Evolutionary conservation across 2,797 vertebrate species (phyloP).

Genomic region (Sebastes miniatus): DNA sequence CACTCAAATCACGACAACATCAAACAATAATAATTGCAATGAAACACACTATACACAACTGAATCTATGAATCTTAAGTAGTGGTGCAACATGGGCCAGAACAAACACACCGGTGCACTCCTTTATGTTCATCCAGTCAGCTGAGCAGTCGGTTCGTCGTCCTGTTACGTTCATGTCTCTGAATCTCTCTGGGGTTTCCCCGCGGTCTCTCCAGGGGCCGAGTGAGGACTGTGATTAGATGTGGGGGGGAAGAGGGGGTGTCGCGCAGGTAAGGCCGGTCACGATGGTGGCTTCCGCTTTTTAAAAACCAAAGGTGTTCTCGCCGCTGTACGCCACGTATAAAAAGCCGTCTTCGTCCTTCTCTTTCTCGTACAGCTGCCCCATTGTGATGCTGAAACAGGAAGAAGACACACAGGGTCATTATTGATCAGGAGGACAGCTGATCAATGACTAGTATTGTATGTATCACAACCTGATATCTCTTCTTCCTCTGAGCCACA

Average conservation of each 20-base stretch:
- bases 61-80: conserved; percentile 39
- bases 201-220: conserved; percentile 16
- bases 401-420: neutral
- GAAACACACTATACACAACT: conserved; percentile 38
- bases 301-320: conserved; percentile 96
- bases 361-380: conserved; percentile 97
- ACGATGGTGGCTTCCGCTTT: neutral
- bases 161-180: conserved; percentile 26
- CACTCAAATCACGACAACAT: conserved; percentile 64
- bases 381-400: conserved; percentile 92
- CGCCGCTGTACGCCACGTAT: conserved; percentile 98
- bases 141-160: conserved; percentile 28
- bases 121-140: conserved; percentile 23
- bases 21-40: conserved; percentile 49
- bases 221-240: conserved; percentile 54
- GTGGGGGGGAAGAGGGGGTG: conserved; percentile 7
- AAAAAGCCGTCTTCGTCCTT: conserved; percentile 99
- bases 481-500: no score
- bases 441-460: neutral
- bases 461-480: no score
- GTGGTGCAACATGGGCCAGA: conserved; percentile 44
- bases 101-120: conserved; percentile 34
- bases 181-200: conserved; percentile 47
- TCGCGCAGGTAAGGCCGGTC: conserved; percentile 17
- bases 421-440: neutral